Evolutionary conservation across 2,113 vertebrate species (phyloP), one percentile per base, ranked within the genome.

Genomic region (Pollachius pollachius): DNA sequence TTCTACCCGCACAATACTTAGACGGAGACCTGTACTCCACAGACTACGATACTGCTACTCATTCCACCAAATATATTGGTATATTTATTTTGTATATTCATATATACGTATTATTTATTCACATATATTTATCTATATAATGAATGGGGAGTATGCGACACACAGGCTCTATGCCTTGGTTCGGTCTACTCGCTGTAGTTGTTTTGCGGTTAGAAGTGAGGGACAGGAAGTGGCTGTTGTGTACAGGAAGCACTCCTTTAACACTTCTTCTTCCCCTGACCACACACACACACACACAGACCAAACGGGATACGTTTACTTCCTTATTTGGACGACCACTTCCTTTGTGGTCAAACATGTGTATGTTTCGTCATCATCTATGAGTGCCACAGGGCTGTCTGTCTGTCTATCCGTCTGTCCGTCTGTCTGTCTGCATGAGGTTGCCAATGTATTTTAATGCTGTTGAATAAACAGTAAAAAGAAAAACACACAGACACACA

Each of bases 381-480:
- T 41, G 37, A 41, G 37, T 41, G 1, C 37, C 37, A 3, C 37
- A 41, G 37, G 37, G 37, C 37, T 27, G 54, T 56, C 2, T 56
- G 54, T 56, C 13, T 56, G 54, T 56, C 3, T 56, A 7, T 41
- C 6, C 9, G 37, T 41, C 37, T 41, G 37, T 41, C 6, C 9
- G 37, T 41, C 37, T 41, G 37, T 67, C 37, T 62, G 59, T 27
- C 8, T 70, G 59, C 34, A 27, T 52, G 65, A 64, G 64, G 67
- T 41, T 68, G 23, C 4, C 54, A 52, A 56, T 67, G 54, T 64
- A 16, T 56, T 23, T 48, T 7, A 41, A 41, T 41, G 27, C 27
- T 27, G 27, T 27, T 27, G 27, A 4, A 4, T 27, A 27, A 27
- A 27, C 4, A 27, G 27, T 27, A 27, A 27, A 27, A 3, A 4